Evolutionary conservation across 2,888 invertebrate genomes (phyloP), one percentile per base, ranked within the genome.

Genomic region (Tiphia femorata): DNA sequence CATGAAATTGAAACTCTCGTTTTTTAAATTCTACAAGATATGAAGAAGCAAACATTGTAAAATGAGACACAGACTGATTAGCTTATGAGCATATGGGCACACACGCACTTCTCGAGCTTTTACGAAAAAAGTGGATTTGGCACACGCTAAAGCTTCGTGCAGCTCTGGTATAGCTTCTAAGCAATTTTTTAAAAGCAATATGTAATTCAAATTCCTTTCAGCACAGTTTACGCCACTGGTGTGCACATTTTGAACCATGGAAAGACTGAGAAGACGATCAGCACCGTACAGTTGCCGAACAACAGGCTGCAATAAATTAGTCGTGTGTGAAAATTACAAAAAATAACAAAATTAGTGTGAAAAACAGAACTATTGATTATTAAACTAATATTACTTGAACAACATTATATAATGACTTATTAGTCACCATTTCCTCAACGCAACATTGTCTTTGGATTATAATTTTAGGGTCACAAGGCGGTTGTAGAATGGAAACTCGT

Each of bases 401-500:
- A 40, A 86, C 86, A 20, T 85, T 84, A 75, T 92, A 87, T 10
- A 92, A 82, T 10, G 89, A 86, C 47, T 89, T 88, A 75, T 90
- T 89, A 30, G 88, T 87, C 19, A 91, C 87, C 4, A 97, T 83
- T 80, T 96, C 95, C 52, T 90, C 86, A 0, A 97, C 89, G 49
- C 92, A 91, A 64, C 92, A 89, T 53, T 93, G 87, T 40, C 95
- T 86, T 14, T 87, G 85, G 65, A 88, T 86, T 57, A 96, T 94
- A 2, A 89, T 85, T 1, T 87, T 84, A 50, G 86, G 79, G 47
- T 91, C 87, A 73, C 88, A 91, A 0, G 91, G 89, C 0, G 97
- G 97, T 79, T 93, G 93, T 6, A 94, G 84, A 62, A 97, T 90
- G 44, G 90, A 89, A 0, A 94, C 91, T 49, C 96, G 85, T n/a